phyloP scores from a whole-genome alignment of 1,140 invertebrate species.

The Cotesia vestalis region DNA sequence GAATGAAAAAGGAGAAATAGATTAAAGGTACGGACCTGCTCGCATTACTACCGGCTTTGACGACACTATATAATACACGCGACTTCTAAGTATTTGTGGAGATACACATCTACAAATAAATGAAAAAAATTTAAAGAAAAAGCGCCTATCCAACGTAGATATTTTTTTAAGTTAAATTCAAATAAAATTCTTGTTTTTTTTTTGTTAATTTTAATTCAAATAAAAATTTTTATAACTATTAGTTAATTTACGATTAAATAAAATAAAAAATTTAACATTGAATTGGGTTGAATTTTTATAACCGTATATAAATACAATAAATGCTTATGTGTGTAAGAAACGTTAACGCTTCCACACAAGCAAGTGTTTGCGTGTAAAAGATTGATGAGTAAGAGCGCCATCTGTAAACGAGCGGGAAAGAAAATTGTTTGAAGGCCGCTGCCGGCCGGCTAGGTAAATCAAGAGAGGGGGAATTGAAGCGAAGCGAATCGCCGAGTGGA shows the following conservation, averaged over 20 bases:
- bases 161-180: background rate
- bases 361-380: no score
- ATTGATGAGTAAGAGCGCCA: slow-evolving; percentile 47
- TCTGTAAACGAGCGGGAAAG: slow-evolving; percentile 63
- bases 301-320: no score
- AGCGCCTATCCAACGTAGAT: no score
- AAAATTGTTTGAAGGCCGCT: slow-evolving; percentile 63
- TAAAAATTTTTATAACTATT: no score
- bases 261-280: no score
- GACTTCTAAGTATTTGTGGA: background rate
- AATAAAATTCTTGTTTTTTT: background rate
- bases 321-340: no score
- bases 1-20: slow-evolving; percentile 13
- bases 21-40: slow-evolving; percentile 7
- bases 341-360: no score
- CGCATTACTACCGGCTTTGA: background rate
- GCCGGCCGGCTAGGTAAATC: slow-evolving; percentile 55
- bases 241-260: no score
- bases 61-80: background rate
- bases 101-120: slow-evolving; percentile 1
- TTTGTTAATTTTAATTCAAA: no score
- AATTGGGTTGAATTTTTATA: no score
- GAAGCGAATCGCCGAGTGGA: background rate
- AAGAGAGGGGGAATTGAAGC: background rate
- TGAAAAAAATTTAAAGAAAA: slow-evolving; percentile 22